Conservation (phyloP, 2,888 invertebrate species). For the Drosophila subsilvestris region DNA sequence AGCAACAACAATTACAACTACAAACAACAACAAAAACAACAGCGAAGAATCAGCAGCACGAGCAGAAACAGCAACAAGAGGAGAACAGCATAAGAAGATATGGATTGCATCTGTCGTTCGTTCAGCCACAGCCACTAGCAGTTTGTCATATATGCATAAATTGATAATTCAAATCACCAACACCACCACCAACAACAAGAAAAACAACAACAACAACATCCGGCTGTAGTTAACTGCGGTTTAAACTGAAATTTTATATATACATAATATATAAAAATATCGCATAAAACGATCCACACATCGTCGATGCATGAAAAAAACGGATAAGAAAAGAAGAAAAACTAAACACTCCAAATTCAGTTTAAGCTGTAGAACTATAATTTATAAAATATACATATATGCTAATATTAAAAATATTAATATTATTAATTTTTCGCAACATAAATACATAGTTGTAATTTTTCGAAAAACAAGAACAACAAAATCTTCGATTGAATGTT, state of each 20-base stretch:
- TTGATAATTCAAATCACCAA: constrained; percentile 40
- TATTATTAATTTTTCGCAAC: constrained; percentile 76
- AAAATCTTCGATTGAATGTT: constrained; percentile 25
- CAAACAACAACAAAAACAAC: constrained; percentile 44
- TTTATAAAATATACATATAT: constrained; percentile 79
- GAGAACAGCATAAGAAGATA: constrained; percentile 59
- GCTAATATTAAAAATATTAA: constrained; percentile 79
- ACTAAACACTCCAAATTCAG: constrained; percentile 78
- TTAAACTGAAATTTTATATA: constrained; percentile 77
- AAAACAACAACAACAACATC: constrained; percentile 66
- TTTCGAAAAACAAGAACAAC: constrained; percentile 48
- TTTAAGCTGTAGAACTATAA: constrained; percentile 79
- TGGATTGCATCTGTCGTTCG: constrained; percentile 39
- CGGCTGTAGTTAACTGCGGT: constrained; percentile 79
- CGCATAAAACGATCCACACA: constrained; percentile 51
- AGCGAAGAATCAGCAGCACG: constrained; percentile 5
- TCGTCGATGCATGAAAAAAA: constrained; percentile 42
- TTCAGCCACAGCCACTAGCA: constrained; percentile 71
- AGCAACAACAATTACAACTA: constrained; percentile 42
- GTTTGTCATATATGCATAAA: constrained; percentile 71
- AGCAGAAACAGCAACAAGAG: constrained; percentile 49
- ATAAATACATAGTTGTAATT: constrained; percentile 77
- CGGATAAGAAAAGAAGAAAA: constrained; percentile 43
- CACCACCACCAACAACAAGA: constrained; percentile 37
- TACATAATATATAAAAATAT: constrained; percentile 59